Evolutionary conservation across 53 echinoderm and acorn worm genomes (phyloP).

Genomic region (Mesocentrotus franciscanus): DNA sequence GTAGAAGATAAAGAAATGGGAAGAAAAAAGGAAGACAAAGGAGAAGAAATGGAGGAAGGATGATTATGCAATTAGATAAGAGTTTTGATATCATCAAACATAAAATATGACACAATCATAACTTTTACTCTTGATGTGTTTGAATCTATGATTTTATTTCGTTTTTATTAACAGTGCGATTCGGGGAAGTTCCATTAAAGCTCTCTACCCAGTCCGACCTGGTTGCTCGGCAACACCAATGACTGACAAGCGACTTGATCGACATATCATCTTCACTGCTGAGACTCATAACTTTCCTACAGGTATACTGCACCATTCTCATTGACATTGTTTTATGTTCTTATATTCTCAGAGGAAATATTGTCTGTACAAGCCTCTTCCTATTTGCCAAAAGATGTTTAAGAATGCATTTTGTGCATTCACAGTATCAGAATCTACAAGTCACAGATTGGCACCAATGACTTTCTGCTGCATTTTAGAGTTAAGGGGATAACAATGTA

Average conservation of each 20-base stretch:
- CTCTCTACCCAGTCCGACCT: conserved; percentile 76
- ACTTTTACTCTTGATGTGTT: neutral
- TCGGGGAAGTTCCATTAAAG: conserved; percentile 77
- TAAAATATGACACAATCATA: neutral
- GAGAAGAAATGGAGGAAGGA: neutral
- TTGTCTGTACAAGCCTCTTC: too few relatives aligned
- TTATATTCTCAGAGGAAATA: too few relatives aligned
- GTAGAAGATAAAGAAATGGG: too few relatives aligned
- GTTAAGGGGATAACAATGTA: too few relatives aligned
- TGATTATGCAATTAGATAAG: too few relatives aligned
- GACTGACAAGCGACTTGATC: conserved; percentile 56
- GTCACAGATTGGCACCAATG: too few relatives aligned
- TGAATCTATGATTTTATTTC: neutral
- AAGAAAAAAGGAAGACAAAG: neutral
- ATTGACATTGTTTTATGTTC: too few relatives aligned
- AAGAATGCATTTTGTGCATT: too few relatives aligned
- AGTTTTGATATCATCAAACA: too few relatives aligned
- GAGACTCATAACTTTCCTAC: conserved; percentile 99
- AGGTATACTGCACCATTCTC: conserved; percentile 59
- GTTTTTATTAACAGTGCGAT: conserved; percentile 80
- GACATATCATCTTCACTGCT: conserved; percentile 98
- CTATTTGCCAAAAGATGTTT: too few relatives aligned
- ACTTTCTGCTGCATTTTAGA: too few relatives aligned
- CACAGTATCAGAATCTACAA: too few relatives aligned
- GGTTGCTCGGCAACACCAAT: conserved; percentile 76